Evolutionary conservation across 2,797 vertebrate genomes (phyloP).

Genomic region (Petrocephalus schoutedeni): DNA sequence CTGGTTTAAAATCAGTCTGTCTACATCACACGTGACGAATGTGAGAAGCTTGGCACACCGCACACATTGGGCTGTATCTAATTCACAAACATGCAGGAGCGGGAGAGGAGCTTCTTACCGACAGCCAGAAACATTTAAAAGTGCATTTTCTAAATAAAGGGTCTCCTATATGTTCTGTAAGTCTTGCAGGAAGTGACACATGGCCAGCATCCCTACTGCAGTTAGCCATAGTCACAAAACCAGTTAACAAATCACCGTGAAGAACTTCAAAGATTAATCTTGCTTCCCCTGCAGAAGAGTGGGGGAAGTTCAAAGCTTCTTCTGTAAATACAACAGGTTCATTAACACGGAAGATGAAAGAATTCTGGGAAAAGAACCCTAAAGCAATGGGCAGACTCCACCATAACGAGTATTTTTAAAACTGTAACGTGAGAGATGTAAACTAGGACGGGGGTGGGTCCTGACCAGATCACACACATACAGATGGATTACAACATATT

Average conservation of each 20-base stretch:
- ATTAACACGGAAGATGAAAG: constrained; percentile 3
- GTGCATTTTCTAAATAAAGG: constrained; percentile 1
- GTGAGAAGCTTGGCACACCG: constrained; percentile 10
- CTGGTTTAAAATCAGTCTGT: not conserved
- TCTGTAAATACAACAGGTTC: not conserved
- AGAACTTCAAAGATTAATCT: not conserved
- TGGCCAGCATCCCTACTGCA: not conserved
- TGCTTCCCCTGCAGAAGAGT: not conserved
- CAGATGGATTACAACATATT: not conserved
- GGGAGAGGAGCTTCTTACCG: not conserved
- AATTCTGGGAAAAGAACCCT: not conserved
- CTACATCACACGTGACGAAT: constrained; percentile 14
- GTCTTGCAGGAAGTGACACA: not conserved
- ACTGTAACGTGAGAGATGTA: not conserved
- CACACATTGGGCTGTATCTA: not conserved
- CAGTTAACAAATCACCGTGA: not conserved
- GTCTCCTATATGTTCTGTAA: not conserved
- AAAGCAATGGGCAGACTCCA: not conserved
- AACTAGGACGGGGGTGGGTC: not conserved
- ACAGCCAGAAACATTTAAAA: not conserved
- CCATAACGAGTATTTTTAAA: constrained; percentile 2
- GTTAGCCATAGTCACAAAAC: not conserved
- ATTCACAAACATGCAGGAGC: constrained; percentile 16
- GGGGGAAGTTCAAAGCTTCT: not conserved
- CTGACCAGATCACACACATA: not conserved